Conservation (phyloP, 2,113 vertebrate genomes). For the Microcebus murinus region DNA sequence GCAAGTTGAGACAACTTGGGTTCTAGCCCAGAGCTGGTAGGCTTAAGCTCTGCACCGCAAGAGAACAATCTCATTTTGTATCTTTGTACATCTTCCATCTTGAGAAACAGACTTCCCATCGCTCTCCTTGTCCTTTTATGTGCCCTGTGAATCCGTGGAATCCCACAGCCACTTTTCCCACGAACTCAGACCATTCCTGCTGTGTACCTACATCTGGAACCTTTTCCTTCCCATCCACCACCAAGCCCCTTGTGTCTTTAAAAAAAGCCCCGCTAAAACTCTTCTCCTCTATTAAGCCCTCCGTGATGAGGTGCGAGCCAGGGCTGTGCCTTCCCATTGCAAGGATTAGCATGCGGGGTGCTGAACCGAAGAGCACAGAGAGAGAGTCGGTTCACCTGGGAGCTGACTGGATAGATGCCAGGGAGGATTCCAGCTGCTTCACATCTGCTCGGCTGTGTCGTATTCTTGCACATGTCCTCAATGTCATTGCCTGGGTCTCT, state of each 20-base stretch:
- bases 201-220: conserved; percentile 53
- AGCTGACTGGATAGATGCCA: not conserved
- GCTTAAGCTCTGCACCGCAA: not conserved
- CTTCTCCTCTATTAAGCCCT: conserved; percentile 21
- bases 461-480: not conserved
- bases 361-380: not conserved
- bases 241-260: conserved; percentile 29
- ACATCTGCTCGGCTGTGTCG: conserved; percentile 17
- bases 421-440: conserved; percentile 54
- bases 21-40: not conserved
- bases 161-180: not conserved
- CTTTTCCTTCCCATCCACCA: conserved; percentile 35
- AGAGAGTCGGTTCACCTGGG: not conserved
- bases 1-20: not conserved
- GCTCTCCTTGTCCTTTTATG: not conserved
- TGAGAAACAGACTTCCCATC: not conserved
- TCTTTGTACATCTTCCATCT: not conserved
- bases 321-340: conserved; percentile 48
- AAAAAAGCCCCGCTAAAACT: conserved; percentile 45
- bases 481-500: not conserved
- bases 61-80: not conserved
- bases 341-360: conserved; percentile 56
- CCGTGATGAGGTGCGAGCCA: conserved; percentile 66
- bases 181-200: not conserved
- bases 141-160: not conserved